Evolutionary conservation across 2,113 vertebrate genomes (phyloP), one percentile per base, ranked within the genome.

Genomic region (Urocitellus parryii): DNA sequence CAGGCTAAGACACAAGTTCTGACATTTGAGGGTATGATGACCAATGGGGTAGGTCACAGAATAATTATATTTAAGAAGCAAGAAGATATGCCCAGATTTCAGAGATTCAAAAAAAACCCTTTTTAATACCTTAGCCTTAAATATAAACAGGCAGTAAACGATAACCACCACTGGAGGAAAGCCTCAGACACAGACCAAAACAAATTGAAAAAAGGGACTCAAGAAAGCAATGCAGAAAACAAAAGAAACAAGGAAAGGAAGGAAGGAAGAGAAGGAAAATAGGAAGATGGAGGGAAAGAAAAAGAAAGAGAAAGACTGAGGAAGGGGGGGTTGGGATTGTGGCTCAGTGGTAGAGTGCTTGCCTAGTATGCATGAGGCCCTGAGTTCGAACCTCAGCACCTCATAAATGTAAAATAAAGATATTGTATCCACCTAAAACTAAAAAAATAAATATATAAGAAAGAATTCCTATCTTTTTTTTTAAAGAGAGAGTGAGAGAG

Each of bases 111-210:
- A 82, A 67, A 76, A 27, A 89, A 34, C 37, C 29, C 16, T 78
- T 92, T 67, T 32, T 7, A 95, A 90, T 67, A 22, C 37, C 53
- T 81, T 85, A 20, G 61, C 91, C 53, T 91, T 88, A 94, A 88
- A 95, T 65, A 96, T 37, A 42, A 90, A 93, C 61, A 42, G 10
- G 88, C 25, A 61, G 42, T 48, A 88, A 93, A 91, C 24, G 29
- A 80, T 53, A 9, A 45, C 25, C n/a, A 80, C 56, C 39, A 84
- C 42, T 65, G 61, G 29, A 79, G 9, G 22, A 61, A 93, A 88
- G 56, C 67, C 37, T 94, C 77, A 72, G 37, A 29, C 51, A 83
- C 0, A 91, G 13, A 81, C 18, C 25, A 83, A 88, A 83, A 2
- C 24, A 63, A 27, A 24, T 3, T 63, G 24, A 53, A 5, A 42